These are phyloP conservation scores for Drosophila ercepeae DNA, from an alignment of 1,140 invertebrate genomes.

Conservation along the genomic window DNA sequence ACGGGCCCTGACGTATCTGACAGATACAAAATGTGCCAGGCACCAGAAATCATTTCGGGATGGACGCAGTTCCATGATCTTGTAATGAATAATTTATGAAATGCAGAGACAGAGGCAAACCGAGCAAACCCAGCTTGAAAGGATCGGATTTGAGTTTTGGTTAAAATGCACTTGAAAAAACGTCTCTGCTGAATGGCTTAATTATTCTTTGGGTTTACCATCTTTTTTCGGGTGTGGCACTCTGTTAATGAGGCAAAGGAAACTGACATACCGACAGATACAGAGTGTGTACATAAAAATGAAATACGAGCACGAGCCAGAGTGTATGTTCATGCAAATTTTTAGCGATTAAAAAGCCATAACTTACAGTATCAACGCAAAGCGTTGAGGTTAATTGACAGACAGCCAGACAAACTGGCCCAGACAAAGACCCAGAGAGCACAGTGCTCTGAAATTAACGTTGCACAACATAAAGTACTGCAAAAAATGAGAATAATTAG, in stretches of 20 bases:
- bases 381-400: slow-evolving; percentile 78
- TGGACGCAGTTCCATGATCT: slow-evolving; percentile 27
- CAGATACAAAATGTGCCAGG: slow-evolving; percentile 51
- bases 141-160: slow-evolving; percentile 8
- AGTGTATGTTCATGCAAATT: slow-evolving; percentile 72
- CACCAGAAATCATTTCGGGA: slow-evolving; percentile 15
- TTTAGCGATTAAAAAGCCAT: slow-evolving; percentile 79
- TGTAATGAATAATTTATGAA: slow-evolving; percentile 68
- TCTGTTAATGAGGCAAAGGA: slow-evolving; percentile 45
- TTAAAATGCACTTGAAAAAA: slow-evolving; percentile 48
- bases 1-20: slow-evolving; percentile 40
- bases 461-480: slow-evolving; percentile 59
- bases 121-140: neutral
- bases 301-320: slow-evolving; percentile 63
- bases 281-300: slow-evolving; percentile 17
- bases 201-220: neutral
- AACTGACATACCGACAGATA: slow-evolving; percentile 11
- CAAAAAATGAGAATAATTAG: slow-evolving; percentile 75
- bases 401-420: slow-evolving; percentile 67
- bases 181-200: too few species aligned
- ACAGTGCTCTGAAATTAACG: slow-evolving; percentile 50
- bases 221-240: slow-evolving; percentile 5
- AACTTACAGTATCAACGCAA: slow-evolving; percentile 80
- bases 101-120: slow-evolving; percentile 17
- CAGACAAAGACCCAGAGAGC: slow-evolving; percentile 39